phyloP scores from a whole-genome alignment of 1,140 invertebrate species.

The Apis dorsata region DNA sequence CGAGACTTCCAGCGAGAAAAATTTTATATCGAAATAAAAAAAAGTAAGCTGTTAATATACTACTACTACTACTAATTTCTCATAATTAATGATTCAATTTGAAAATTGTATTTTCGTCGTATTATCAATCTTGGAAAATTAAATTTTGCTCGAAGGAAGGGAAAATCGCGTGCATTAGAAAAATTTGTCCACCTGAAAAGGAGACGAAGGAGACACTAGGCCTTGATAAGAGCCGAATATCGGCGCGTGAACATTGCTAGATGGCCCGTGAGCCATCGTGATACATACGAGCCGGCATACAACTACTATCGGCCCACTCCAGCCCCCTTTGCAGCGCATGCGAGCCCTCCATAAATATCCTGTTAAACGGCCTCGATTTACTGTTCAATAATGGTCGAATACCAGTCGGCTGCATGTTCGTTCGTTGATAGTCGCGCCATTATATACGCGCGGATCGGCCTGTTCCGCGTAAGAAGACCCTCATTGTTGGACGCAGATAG shows the following conservation, averaged over 20 bases:
- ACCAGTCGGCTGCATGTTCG: slow-evolving; percentile 65
- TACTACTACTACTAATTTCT: no score
- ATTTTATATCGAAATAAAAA: background rate
- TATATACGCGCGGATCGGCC: slow-evolving; percentile 49
- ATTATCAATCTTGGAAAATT: background rate
- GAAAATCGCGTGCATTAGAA: no score
- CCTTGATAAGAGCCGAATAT: slow-evolving; percentile 27
- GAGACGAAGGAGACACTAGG: background rate
- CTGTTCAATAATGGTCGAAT: slow-evolving; percentile 73
- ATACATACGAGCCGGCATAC: slow-evolving; percentile 55
- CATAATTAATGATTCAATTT: background rate
- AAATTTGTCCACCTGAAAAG: no score
- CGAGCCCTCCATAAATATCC: slow-evolving; percentile 74
- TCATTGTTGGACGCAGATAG: slow-evolving; percentile 55
- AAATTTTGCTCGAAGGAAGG: background rate
- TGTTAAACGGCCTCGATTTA: slow-evolving; percentile 75
- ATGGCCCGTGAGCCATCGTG: slow-evolving; percentile 69
- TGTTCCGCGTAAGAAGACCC: slow-evolving; percentile 51
- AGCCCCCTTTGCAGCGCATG: slow-evolving; percentile 55
- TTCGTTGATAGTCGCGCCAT: slow-evolving; percentile 66
- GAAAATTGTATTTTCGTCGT: no score
- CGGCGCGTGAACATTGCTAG: slow-evolving; percentile 70
- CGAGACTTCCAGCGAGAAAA: background rate
- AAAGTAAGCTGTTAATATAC: background rate
- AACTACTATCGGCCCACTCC: slow-evolving; percentile 62